Evolutionary conservation across 2,888 invertebrate species (phyloP), one percentile per base, ranked within the genome.

Genomic region (Rambutsinella grinnellia): DNA sequence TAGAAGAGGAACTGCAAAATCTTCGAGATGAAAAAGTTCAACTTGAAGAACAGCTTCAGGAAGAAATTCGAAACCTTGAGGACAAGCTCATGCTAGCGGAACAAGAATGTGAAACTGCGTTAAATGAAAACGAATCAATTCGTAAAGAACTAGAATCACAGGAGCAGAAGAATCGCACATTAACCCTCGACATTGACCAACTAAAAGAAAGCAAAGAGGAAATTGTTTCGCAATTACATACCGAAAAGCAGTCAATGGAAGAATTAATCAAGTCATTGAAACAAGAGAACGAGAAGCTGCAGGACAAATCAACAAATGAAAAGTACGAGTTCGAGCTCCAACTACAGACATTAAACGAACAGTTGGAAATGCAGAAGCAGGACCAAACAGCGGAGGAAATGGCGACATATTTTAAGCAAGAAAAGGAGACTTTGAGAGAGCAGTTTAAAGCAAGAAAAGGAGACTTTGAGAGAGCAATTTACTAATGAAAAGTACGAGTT

Each of bases 271-370:
- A 85, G 74, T 84, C 85, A 21, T 79, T 88, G 49, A 79, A 84
- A 5, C 84, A 86, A 49, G 85, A 87, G 66, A 86, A 85, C 75
- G 87, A 88, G 81, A 85, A 85, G 68, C 58, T 82, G 15, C 65
- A 83, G 62, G 68, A 61, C 53, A 53, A 76, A 82, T 51, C 54
- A 5, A 2, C 1, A 2, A 57, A 24, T 56, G 66, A 66, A 57
- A 56, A 57, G 26, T 6, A 76, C 13, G 51, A 66, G 23, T 15
- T 75, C 1, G n/a, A 53, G 6, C 21, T 26, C 13, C 49, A 66
- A 19, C 19, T 62, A 19, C 23, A 46, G 15, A 69, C 19, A n/a
- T 36, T 71, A 5, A 53, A 47, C 5, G 63, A 58, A 21, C 36
- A 58, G 17, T 21, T 58, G 28, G 58, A 5, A 36, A 5, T 36